Base-by-base conservation (phyloP, 37 sponge, comb jelly and placozoan genomes). In the Corticium candelabrum region DNA sequence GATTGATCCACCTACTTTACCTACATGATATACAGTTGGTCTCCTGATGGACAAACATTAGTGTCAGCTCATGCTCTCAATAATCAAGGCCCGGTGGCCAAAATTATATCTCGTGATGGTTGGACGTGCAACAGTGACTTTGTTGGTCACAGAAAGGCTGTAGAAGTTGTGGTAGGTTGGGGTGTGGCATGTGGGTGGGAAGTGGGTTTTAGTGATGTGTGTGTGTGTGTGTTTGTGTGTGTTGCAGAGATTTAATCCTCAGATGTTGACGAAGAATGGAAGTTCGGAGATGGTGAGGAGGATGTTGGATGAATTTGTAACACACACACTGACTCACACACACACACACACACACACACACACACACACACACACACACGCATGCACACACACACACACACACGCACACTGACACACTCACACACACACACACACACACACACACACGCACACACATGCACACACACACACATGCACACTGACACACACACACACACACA, bases 1-100 rank as follows among this genome's bases (percentile, higher is more conserved):
- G n/a, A n/a, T n/a, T n/a, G n/a, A n/a, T n/a, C n/a, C n/a, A n/a
- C n/a, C n/a, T n/a, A n/a, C n/a, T n/a, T n/a, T n/a, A n/a, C n/a
- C n/a, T n/a, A n/a, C n/a, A 21, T 21, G 62, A 27, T 50, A 21
- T 70, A 5, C 3, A 75, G 84, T 37, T 97, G 99, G 99, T 93
- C 94, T 0, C 99, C 99, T 3, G 99, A 97, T 79, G 99, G 99
- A 7, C 87, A 85, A 41, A 90, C 82, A 68, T 83, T 97, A n/a
- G 92, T 93, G 27, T 89, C 99, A 0, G 88, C 99, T 39, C 99
- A 97, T 69, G 89, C 99, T 1, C 86, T 93, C 40, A 97, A 97
- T 75, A 97, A 97, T 78, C 88, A 88, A 35, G 94, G 90, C 33
- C 99, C 99, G 27, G 93, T 90, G 1, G 91, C 99, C 36, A 85